phyloP scores from a whole-genome alignment of 2,797 vertebrate species.

The Epinephelus awoara region DNA sequence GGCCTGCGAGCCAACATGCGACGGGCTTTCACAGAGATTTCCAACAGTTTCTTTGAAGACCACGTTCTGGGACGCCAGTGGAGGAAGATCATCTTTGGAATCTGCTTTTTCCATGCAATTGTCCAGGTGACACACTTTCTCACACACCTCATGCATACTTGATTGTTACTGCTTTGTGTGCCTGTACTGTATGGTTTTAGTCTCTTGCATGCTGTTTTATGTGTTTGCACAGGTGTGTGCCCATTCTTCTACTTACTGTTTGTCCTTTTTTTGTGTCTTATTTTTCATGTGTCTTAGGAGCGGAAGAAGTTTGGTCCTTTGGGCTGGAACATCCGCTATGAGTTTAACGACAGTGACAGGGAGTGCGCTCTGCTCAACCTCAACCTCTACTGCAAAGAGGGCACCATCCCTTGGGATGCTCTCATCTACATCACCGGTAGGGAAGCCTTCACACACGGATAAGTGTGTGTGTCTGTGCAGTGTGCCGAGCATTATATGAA shows the following conservation, averaged over 20 bases:
- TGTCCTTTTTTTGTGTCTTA: constrained; percentile 18
- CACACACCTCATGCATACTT: not conserved
- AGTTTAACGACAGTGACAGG: constrained; percentile 90
- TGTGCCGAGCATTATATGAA: not conserved
- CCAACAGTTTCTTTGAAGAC: constrained; percentile 86
- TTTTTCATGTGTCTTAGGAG: constrained; percentile 76
- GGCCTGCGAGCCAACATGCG: constrained; percentile 88
- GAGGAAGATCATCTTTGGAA: constrained; percentile 88
- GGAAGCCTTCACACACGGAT: constrained; percentile 1
- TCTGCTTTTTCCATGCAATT: constrained; percentile 89
- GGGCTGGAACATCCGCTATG: constrained; percentile 91
- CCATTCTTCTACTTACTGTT: not conserved
- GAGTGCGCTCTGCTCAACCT: constrained; percentile 90
- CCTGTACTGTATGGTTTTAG: not conserved
- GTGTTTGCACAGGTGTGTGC: not conserved
- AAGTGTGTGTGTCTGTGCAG: not conserved
- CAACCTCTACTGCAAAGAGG: constrained; percentile 86
- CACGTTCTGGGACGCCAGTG: constrained; percentile 83
- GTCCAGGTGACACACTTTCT: constrained; percentile 79
- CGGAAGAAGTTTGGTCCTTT: constrained; percentile 89
- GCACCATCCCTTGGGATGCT: constrained; percentile 86
- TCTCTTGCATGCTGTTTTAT: not conserved
- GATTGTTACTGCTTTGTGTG: not conserved
- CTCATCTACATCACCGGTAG: constrained; percentile 82
- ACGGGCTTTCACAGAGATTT: constrained; percentile 87